Evolutionary conservation across 1,140 invertebrate species (phyloP), one percentile per base, ranked within the genome.

Genomic region (Polypedilum pembai): DNA sequence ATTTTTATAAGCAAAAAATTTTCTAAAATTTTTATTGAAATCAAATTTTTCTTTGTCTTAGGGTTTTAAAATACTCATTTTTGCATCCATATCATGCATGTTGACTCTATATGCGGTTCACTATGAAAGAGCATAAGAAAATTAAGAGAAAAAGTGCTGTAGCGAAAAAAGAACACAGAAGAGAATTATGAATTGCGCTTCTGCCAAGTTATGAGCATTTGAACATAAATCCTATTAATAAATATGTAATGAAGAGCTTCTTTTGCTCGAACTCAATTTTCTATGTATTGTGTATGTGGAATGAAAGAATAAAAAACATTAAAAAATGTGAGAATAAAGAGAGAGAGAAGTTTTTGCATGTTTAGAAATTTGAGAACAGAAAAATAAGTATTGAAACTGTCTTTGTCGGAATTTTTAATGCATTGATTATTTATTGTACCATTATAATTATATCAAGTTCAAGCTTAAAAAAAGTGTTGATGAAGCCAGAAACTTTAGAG

Each of bases 171-270:
- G 24, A 33, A 33, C 24, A n/a, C 45, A 56, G 12, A 56, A 56
- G n/a, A 56, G 41, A 45, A 45, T 41, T 56, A n/a, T 15, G 45
- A 12, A 33, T 56, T 12, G 41, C 15, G 45, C 45, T n/a, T 10
- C 24, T 56, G 45, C 45, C 45, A 56, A 56, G 45, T 56, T 56
- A 56, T 10, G 45, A 56, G 4, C 45, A 56, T 56, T n/a, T 56
- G 45, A 56, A 12, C 45, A 56, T 56, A 56, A 56, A 56, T 56
- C 45, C 45, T 56, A 56, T 56, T 56, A 56, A 56, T 56, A 56
- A 56, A 56, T 56, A 56, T 56, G 45, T 56, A 56, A 56, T 56
- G 45, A 56, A 56, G 24, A 33, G 45, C 10, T 56, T 56, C 45
- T n/a, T 33, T 33, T 33, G 24, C 24, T 33, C 5, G 24, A 33